A percentile compares a stretch with the other conserved stretches of the same genome.
phyloP scores from a whole-genome alignment of 53 echinoderm and acorn worm genomes.

The Hippasteria phrygiana region DNA sequence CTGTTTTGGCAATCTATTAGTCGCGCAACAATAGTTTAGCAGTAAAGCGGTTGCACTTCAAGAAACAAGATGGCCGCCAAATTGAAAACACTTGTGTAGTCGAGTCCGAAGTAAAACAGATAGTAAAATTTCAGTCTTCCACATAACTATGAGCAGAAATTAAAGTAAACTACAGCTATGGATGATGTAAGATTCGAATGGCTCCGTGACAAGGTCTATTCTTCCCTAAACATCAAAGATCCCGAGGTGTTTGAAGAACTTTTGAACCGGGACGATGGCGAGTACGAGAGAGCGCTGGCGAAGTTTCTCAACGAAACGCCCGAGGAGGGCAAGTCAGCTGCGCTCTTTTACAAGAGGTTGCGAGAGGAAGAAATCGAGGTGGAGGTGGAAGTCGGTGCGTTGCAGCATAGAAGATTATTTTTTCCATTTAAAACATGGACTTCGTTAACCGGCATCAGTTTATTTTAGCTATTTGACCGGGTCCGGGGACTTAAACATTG shows the following conservation, averaged over 20 bases:
- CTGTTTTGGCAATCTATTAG: conserved; percentile 27
- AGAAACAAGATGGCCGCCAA: conserved; percentile 53
- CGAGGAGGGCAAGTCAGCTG: conserved; percentile 92
- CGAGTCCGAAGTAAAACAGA: too few species aligned
- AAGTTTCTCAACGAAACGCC: conserved; percentile 98
- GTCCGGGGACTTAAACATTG: too few species aligned
- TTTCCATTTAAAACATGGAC: not conserved
- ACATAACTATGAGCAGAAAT: not conserved
- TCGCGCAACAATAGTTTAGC: not conserved
- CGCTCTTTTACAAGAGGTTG: conserved; percentile 92
- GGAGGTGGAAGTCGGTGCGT: conserved; percentile 94
- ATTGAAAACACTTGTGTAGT: not conserved
- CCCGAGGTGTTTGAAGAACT: conserved; percentile 95
- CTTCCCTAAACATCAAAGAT: conserved; percentile 84
- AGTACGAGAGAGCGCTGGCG: conserved; percentile 85
- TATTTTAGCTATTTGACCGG: too few species aligned
- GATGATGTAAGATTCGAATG: conserved; percentile 99
- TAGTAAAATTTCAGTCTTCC: not conserved
- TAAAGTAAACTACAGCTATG: conserved; percentile 53
- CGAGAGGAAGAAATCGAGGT: conserved; percentile 91
- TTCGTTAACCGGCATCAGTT: too few species aligned
- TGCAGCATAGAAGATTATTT: not conserved
- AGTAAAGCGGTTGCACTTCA: conserved; percentile 23
- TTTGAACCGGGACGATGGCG: conserved; percentile 97
- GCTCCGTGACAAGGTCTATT: conserved; percentile 92